Conservation (phyloP, 2,888 invertebrate species). For the Peribatodes rhomboidaria region DNA sequence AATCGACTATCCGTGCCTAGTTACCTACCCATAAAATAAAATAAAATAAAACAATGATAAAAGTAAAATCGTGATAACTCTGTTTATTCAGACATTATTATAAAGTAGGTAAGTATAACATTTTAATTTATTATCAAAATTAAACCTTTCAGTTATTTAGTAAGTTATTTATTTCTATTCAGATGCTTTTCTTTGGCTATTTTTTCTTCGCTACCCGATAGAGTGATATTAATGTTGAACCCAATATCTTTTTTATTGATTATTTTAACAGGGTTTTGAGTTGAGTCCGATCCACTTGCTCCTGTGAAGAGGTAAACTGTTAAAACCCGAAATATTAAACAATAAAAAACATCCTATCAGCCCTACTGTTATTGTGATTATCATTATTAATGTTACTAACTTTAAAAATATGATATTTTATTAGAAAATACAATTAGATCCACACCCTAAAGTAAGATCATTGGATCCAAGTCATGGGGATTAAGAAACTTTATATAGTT, state of each 20-base stretch:
- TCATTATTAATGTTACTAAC: too few relatives aligned
- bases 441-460: too few relatives aligned
- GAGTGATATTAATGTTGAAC: constrained; percentile 70
- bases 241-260: constrained; percentile 68
- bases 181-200: constrained; percentile 35
- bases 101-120: constrained; percentile 1
- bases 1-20: too few relatives aligned
- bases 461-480: too few relatives aligned
- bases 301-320: background rate
- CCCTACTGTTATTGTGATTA: too few relatives aligned
- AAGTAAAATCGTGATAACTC: background rate
- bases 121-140: background rate
- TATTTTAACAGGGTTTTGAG: constrained; percentile 26
- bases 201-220: constrained; percentile 44
- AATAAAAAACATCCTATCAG: too few relatives aligned
- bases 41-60: background rate
- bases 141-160: too few relatives aligned
- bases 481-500: too few relatives aligned
- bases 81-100: constrained; percentile 1
- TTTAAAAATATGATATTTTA: too few relatives aligned
- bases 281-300: constrained; percentile 10
- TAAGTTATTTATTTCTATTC: constrained; percentile 1
- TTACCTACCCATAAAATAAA: too few relatives aligned
- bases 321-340: background rate
- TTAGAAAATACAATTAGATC: too few relatives aligned